phyloP scores from a whole-genome alignment of 2,888 invertebrate genomes.

The Ametastegia equiseti region DNA sequence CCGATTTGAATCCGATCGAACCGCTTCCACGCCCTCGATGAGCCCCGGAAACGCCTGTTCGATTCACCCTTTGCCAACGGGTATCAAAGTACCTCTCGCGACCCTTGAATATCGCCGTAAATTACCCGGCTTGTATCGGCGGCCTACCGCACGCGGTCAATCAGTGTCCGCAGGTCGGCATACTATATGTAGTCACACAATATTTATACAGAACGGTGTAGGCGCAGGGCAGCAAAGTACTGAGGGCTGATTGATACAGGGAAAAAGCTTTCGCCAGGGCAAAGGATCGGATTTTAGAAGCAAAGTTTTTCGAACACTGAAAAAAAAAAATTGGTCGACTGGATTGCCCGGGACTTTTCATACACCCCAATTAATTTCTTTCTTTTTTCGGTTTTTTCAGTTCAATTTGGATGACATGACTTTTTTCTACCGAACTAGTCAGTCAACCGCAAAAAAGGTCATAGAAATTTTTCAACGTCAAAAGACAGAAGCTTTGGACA shows the following conservation, averaged over 20 bases:
- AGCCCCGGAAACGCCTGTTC: slow-evolving; percentile 24
- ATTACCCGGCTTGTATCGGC: slow-evolving; percentile 31
- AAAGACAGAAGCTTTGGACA: too few relatives aligned
- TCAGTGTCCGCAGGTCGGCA: slow-evolving; percentile 35
- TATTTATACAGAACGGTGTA: slow-evolving; percentile 18
- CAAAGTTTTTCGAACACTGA: background rate
- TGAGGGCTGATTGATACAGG: background rate
- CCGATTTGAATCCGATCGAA: background rate
- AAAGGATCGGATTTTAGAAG: too few relatives aligned
- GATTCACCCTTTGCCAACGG: slow-evolving; percentile 14
- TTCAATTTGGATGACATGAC: too few relatives aligned
- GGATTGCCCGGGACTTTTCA: too few relatives aligned
- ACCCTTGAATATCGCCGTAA: slow-evolving; percentile 38
- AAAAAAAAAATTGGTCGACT: background rate
- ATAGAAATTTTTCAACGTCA: too few relatives aligned
- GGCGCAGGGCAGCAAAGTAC: background rate
- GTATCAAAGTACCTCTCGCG: slow-evolving; percentile 1
- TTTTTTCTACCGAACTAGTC: too few relatives aligned
- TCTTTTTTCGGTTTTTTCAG: too few relatives aligned
- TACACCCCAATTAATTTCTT: too few relatives aligned
- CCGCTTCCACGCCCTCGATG: background rate
- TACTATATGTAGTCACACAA: slow-evolving; percentile 3
- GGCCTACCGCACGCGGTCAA: slow-evolving; percentile 34
- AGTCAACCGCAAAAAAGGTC: too few relatives aligned
- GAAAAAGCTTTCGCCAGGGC: too few relatives aligned